Percentiles rank a stretch among this genome's conserved stretches.
phyloP scores from a whole-genome alignment of 2,113 vertebrate genomes.

The Takifugu flavidus region DNA sequence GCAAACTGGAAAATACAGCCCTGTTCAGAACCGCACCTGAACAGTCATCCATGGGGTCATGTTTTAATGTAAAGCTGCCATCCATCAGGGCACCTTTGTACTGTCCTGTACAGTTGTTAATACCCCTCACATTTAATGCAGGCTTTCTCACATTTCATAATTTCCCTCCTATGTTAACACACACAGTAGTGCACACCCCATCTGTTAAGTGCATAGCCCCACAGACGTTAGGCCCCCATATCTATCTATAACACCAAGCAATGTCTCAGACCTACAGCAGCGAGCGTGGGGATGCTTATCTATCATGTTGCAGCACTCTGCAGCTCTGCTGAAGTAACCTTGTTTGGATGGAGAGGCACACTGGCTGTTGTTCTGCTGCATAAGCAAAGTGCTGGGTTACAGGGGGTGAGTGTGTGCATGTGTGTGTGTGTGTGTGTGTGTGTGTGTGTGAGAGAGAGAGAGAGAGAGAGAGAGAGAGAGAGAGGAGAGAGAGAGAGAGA shows the following conservation, averaged over 20 bases:
- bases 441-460: conserved; percentile 4
- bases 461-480: neutral
- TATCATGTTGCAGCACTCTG: conserved; percentile 28
- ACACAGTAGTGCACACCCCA: conserved; percentile 19
- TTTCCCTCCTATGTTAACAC: neutral
- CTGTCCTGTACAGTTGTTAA: neutral
- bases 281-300: conserved; percentile 12
- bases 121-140: neutral
- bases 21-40: too few relatives aligned
- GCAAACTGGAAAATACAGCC: too few relatives aligned
- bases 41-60: neutral
- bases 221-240: conserved; percentile 20
- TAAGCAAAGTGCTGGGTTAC: conserved; percentile 55
- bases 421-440: conserved; percentile 11
- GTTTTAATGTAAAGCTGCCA: too few relatives aligned
- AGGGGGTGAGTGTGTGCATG: conserved; percentile 15
- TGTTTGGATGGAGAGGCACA: conserved; percentile 30
- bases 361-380: conserved; percentile 47
- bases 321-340: conserved; percentile 28
- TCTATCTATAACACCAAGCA: conserved; percentile 18
- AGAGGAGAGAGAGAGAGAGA: neutral
- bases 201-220: conserved; percentile 29
- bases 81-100: neutral
- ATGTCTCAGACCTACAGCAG: conserved; percentile 9
- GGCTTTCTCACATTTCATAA: neutral